Evolutionary conservation across 2,113 vertebrate genomes (phyloP).

Genomic region (Gymnorhina tibicen): DNA sequence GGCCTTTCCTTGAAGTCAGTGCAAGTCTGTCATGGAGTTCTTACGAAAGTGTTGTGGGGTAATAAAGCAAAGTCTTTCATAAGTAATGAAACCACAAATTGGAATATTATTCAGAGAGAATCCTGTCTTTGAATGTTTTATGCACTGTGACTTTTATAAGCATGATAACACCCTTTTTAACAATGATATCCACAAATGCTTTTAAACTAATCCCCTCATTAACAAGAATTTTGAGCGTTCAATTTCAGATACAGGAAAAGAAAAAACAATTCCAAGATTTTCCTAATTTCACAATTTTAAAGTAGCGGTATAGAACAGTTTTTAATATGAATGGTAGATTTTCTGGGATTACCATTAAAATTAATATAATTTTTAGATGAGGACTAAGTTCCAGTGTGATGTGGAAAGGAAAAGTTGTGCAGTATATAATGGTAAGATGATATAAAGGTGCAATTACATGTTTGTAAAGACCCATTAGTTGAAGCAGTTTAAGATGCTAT

Average conservation of each 20-base stretch:
- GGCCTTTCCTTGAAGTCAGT: neutral
- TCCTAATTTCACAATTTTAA: neutral
- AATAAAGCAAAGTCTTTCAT: conserved; percentile 14
- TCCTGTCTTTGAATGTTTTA: neutral
- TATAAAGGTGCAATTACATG: neutral
- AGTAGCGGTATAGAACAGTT: neutral
- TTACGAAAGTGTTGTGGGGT: neutral
- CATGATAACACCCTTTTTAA: neutral
- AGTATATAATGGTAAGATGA: neutral
- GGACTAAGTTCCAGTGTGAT: neutral
- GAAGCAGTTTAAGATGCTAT: neutral
- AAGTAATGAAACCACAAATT: conserved; percentile 38
- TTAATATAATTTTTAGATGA: neutral
- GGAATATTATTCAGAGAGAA: conserved; percentile 17
- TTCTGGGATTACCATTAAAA: neutral
- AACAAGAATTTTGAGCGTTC: neutral
- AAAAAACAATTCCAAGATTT: neutral
- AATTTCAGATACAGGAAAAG: neutral
- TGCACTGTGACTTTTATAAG: conserved; percentile 24
- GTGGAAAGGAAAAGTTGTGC: neutral
- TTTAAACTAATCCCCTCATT: neutral
- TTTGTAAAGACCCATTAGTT: neutral
- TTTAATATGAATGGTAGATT: neutral
- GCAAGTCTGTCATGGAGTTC: neutral
- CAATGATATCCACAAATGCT: neutral